Conservation (phyloP, 2,888 invertebrate genomes). For the Plagodis pulveraria region DNA sequence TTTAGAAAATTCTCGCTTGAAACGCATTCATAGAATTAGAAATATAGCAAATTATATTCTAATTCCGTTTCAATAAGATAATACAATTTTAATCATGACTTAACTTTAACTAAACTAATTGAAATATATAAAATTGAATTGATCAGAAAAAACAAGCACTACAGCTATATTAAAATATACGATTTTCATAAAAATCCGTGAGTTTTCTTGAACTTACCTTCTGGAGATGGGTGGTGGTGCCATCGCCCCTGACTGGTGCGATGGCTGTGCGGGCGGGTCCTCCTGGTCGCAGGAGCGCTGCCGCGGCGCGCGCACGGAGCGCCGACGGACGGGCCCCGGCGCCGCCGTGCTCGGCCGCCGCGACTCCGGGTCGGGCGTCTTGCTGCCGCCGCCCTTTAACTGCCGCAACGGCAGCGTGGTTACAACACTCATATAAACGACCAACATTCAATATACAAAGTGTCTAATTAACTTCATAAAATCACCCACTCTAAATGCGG, state of each 20-base stretch:
- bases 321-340: constrained; percentile 84
- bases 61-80: no score
- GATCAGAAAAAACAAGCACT: no score
- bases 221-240: constrained; percentile 91
- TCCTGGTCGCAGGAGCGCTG: constrained; percentile 95
- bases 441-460: no score
- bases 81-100: no score
- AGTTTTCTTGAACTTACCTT: constrained; percentile 63
- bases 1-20: no score
- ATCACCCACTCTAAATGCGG: no score
- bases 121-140: no score
- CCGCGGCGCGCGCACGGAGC: constrained; percentile 86
- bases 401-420: constrained; percentile 84
- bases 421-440: constrained; percentile 53
- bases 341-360: constrained; percentile 87
- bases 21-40: no score
- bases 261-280: constrained; percentile 46
- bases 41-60: no score
- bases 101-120: no score
- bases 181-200: background rate
- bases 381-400: constrained; percentile 88
- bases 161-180: no score
- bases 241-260: constrained; percentile 85
- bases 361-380: constrained; percentile 83
- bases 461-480: no score